Evolutionary conservation across 2,797 vertebrate genomes (phyloP), one percentile per base, ranked within the genome.

Genomic region (Hydrophis major): DNA sequence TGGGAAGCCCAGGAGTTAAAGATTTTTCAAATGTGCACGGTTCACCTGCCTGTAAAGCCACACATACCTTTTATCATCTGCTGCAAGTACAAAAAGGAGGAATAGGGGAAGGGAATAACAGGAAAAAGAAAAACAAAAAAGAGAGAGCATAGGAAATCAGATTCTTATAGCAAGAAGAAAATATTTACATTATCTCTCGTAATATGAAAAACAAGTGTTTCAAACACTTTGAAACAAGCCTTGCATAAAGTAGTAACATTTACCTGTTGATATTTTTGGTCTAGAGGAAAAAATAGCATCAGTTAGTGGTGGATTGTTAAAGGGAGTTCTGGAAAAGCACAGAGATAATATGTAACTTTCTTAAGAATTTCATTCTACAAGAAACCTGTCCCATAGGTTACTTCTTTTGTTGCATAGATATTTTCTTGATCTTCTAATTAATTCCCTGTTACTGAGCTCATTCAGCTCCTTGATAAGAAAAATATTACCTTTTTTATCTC

Each of bases 21-120:
- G 14, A 27, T 32, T 42, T 90, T 56, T 63, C 0, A 61, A 50
- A 56, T 42, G 56, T 63, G 0, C 25, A 27, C 53, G 90, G 56
- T 94, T 95, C 90, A 95, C 61, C 4, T 87, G 22, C 27, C 50
- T 13, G 4, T 16, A 93, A 53, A 87, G 28, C 16, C 20, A 94
- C 89, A 97, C 96, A 93, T 96, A 97, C 96, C 97, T 97, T 95
- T 88, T 88, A 94, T 93, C 96, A 95, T 96, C 95, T 97, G 96
- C 93, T 95, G 96, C 96, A 91, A 94, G 56, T 42, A 66, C 13
- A 66, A 74, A n/a, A 53, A 88, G 94, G 92, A 92, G n/a, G 56
- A n/a, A 27, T 42, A 53, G 50, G 22, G 25, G 13, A 20, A 25
- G 3, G 18, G 57, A 28, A 88, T 13, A 56, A 37, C 7, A 50